Conservation (phyloP, 2,797 vertebrate species). For the Amniataba percoides region DNA sequence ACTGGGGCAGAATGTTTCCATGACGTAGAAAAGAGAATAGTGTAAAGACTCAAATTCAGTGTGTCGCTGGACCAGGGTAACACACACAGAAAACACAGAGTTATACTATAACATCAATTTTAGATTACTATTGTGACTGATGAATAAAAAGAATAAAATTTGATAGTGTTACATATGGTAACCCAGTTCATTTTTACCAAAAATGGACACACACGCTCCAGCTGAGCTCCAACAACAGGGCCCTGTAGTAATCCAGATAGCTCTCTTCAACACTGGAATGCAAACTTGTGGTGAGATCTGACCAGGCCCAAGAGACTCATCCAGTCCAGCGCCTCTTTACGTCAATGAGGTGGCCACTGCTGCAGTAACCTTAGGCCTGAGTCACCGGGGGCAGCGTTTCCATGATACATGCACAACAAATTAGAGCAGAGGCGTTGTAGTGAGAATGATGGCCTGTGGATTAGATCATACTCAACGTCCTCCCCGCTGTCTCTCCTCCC, state of each 20-base stretch:
- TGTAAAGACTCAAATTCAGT: conserved; percentile 24
- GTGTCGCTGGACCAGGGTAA: not conserved
- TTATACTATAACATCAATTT: not conserved
- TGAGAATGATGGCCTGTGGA: conserved; percentile 53
- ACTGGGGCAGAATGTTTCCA: conserved; percentile 71
- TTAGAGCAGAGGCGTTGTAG: conserved; percentile 23
- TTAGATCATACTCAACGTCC: conserved; percentile 46
- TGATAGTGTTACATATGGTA: conserved; percentile 14
- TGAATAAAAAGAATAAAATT: conserved; percentile 14
- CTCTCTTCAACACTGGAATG: conserved; percentile 57
- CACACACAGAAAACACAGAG: not conserved
- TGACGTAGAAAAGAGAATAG: conserved; percentile 43
- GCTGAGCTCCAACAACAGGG: conserved; percentile 18
- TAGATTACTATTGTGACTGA: not conserved
- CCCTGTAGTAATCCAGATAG: conserved; percentile 51
- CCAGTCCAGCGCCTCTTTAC: conserved; percentile 43
- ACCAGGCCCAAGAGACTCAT: conserved; percentile 54
- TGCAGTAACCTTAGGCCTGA: conserved; percentile 42
- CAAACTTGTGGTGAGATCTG: conserved; percentile 63
- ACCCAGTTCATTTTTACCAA: conserved; percentile 27
- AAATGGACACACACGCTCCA: conserved; percentile 38
- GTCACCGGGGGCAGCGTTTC: conserved; percentile 31
- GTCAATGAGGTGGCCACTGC: conserved; percentile 41
- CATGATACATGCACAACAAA: conserved; percentile 49
- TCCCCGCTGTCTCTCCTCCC: not conserved